These are phyloP conservation scores for Poecile montanus DNA, from an alignment of 2,797 vertebrate genomes.

Conservation along the genomic window DNA sequence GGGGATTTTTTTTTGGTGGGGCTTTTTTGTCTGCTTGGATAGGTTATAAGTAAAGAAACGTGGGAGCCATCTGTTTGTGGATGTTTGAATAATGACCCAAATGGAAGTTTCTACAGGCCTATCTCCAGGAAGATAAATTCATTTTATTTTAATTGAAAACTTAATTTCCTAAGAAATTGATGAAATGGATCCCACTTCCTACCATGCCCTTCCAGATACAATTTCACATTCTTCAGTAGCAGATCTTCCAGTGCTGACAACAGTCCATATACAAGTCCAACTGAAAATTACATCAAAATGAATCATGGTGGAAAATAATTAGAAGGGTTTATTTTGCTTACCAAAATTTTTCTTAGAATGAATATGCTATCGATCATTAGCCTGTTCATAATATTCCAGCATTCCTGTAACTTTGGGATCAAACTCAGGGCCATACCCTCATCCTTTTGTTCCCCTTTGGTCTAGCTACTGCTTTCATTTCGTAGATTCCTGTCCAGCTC, in stretches of 20 bases:
- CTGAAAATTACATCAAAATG: neutral
- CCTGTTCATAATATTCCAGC: neutral
- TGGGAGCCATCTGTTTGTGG: slow-evolving; percentile 18
- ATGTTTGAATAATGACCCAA: neutral
- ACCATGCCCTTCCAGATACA: slow-evolving; percentile 41
- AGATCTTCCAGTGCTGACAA: neutral
- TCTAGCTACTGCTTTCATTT: neutral
- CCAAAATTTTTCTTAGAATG: neutral
- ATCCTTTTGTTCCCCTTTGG: neutral
- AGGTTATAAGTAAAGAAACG: neutral
- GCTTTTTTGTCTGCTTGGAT: neutral
- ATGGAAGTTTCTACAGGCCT: neutral
- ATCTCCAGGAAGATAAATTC: slow-evolving; percentile 36
- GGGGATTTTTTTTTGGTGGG: neutral
- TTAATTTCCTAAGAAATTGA: slow-evolving; percentile 57
- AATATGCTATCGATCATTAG: neutral
- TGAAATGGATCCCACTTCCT: slow-evolving; percentile 51
- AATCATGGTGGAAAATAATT: neutral
- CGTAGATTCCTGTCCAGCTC: neutral
- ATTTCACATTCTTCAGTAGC: slow-evolving; percentile 16
- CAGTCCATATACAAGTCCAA: neutral
- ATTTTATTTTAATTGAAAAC: slow-evolving; percentile 59
- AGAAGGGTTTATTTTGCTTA: neutral
- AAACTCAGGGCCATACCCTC: neutral
- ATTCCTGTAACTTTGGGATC: neutral